A percentile compares a stretch with the other conserved stretches of the same genome.
Evolutionary conservation across 2,797 vertebrate species (phyloP).

Genomic region (Poecilia wingei): DNA sequence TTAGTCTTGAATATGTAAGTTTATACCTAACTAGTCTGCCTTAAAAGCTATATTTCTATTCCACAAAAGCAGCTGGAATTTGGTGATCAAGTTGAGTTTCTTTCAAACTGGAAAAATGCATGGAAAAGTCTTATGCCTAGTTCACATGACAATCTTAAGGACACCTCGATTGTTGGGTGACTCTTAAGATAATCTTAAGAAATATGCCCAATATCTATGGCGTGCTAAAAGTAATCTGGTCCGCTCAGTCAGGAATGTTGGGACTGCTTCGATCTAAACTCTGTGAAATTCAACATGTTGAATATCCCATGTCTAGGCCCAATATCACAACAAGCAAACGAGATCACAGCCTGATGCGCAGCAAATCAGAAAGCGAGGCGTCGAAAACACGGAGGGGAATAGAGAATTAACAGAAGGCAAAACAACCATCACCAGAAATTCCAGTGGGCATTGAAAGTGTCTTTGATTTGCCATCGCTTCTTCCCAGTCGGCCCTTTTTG

Average conservation of each 20-base stretch:
- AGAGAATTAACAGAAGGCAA: no score
- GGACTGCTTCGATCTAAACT: no score
- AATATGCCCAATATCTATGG: no score
- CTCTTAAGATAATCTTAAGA: neutral
- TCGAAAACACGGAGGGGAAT: no score
- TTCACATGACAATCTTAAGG: neutral
- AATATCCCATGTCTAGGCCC: no score
- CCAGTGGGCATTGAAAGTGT: no score
- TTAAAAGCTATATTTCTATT: neutral
- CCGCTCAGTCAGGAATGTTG: neutral
- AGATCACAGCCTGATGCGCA: no score
- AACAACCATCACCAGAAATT: no score
- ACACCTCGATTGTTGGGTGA: neutral
- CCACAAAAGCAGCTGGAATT: neutral
- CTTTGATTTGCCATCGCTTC: no score
- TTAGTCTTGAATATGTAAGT: neutral
- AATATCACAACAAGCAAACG: no score
- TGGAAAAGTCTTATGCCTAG: neutral
- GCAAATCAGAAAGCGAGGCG: no score
- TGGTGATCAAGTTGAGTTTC: neutral
- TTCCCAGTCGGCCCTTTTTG: neutral
- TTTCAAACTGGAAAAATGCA: neutral
- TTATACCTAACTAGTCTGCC: neutral
- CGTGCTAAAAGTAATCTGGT: neutral
- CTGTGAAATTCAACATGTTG: no score